These are phyloP conservation scores for Cecidostiba fungosa DNA, from an alignment of 2,888 invertebrate species.

Conservation along the genomic window DNA sequence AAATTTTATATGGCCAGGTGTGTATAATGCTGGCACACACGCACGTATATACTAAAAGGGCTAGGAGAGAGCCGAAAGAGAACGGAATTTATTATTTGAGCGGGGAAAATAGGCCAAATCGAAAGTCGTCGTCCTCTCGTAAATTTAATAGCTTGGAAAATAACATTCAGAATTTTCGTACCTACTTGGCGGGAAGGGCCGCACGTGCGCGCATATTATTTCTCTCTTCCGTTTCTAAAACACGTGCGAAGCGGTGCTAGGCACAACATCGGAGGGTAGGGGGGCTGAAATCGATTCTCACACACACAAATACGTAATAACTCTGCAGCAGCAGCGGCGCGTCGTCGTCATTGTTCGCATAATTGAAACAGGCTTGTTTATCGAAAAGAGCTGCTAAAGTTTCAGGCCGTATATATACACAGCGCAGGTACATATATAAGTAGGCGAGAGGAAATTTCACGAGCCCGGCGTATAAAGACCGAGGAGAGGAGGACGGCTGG, in stretches of 20 bases:
- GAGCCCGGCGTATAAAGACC: slow-evolving; percentile 49
- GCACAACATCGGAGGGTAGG: not conserved
- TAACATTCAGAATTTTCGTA: slow-evolving; percentile 51
- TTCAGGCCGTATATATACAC: too few species aligned
- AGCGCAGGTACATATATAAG: slow-evolving; percentile 7
- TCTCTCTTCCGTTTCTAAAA: not conserved
- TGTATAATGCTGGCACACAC: slow-evolving; percentile 14
- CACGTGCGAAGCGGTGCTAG: not conserved
- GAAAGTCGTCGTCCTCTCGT: slow-evolving; percentile 15
- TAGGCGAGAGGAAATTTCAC: slow-evolving; percentile 50
- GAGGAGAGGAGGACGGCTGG: not conserved
- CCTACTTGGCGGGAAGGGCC: slow-evolving; percentile 9
- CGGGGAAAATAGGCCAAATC: slow-evolving; percentile 37
- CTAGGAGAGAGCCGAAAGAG: not conserved
- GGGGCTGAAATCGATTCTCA: not conserved
- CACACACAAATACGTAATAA: not conserved
- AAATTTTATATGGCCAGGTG: slow-evolving; percentile 9
- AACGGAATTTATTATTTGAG: slow-evolving; percentile 37
- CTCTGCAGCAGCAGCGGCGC: too few species aligned
- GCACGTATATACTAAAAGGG: slow-evolving; percentile 21
- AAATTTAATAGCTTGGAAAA: slow-evolving; percentile 50
- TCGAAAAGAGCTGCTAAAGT: slow-evolving; percentile 30
- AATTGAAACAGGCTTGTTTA: slow-evolving; percentile 51
- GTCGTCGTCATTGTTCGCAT: not conserved
- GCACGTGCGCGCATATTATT: not conserved